Conservation (phyloP, 1,140 invertebrate species). For the Ostrea denselamellosa region DNA sequence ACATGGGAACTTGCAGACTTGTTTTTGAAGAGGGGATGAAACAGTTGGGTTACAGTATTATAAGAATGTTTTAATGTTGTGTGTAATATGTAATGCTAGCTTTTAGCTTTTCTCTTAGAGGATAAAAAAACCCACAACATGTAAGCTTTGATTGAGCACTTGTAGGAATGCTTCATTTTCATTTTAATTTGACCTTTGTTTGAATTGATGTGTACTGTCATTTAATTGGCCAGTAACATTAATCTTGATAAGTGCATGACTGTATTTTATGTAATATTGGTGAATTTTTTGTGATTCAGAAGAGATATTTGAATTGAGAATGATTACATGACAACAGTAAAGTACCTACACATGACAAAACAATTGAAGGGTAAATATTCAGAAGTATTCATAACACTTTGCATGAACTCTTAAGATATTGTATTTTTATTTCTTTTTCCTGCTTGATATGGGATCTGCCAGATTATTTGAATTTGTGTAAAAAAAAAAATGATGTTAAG, state of each 20-base stretch:
- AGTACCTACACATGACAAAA: not conserved
- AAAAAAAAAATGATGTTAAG: not conserved
- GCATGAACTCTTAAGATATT: not conserved
- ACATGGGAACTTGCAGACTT: not conserved
- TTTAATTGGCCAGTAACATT: not conserved
- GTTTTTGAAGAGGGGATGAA: not conserved
- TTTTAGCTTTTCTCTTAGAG: slow-evolving; percentile 8
- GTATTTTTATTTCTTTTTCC: not conserved
- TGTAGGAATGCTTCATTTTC: too few species aligned
- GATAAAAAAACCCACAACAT: not conserved
- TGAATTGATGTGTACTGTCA: not conserved
- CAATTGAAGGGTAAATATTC: not conserved
- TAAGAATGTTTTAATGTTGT: not conserved
- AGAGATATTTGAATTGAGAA: not conserved
- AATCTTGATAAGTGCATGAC: not conserved
- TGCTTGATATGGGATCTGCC: not conserved
- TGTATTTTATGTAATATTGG: not conserved
- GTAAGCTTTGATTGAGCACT: not conserved
- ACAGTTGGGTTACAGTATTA: slow-evolving; percentile 15
- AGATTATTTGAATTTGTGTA: not conserved
- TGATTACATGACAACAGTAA: too few species aligned
- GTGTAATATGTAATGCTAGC: slow-evolving; percentile 16
- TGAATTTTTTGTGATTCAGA: not conserved
- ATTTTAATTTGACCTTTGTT: too few species aligned
- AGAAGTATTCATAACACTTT: not conserved